These are phyloP conservation scores for Clanis bilineata DNA, from an alignment of 2,888 invertebrate genomes.

Conservation along the genomic window DNA sequence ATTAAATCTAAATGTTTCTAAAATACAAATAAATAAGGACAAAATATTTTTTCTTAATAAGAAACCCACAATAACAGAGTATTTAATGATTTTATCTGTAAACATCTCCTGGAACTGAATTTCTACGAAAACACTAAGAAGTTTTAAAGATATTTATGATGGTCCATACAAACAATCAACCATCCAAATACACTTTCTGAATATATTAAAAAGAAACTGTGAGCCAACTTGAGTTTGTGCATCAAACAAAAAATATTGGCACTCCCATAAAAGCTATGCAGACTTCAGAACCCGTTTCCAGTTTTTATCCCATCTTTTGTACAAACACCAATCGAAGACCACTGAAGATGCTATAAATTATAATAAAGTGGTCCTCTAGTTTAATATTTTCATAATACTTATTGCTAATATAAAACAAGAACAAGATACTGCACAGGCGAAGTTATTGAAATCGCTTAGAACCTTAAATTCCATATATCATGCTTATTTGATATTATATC, in stretches of 20 bases:
- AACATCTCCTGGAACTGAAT: too few relatives aligned
- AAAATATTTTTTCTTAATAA: too few relatives aligned
- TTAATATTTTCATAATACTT: not conserved
- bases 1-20: too few relatives aligned
- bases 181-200: not conserved
- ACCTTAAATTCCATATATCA: too few relatives aligned
- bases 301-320: constrained; percentile 7
- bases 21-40: too few relatives aligned
- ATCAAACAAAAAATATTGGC: not conserved
- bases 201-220: not conserved
- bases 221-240: not conserved
- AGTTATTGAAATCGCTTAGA: too few relatives aligned
- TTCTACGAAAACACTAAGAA: not conserved
- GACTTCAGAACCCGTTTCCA: constrained; percentile 2
- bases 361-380: not conserved
- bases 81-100: too few relatives aligned
- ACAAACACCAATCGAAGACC: not conserved
- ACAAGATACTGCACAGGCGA: too few relatives aligned
- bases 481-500: not conserved
- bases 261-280: constrained; percentile 3
- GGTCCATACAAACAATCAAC: not conserved
- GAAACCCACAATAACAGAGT: too few relatives aligned
- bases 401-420: not conserved
- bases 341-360: not conserved
- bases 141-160: not conserved